Conservation (phyloP, 2,888 invertebrate species). For the Epistrophe grossulariae region DNA sequence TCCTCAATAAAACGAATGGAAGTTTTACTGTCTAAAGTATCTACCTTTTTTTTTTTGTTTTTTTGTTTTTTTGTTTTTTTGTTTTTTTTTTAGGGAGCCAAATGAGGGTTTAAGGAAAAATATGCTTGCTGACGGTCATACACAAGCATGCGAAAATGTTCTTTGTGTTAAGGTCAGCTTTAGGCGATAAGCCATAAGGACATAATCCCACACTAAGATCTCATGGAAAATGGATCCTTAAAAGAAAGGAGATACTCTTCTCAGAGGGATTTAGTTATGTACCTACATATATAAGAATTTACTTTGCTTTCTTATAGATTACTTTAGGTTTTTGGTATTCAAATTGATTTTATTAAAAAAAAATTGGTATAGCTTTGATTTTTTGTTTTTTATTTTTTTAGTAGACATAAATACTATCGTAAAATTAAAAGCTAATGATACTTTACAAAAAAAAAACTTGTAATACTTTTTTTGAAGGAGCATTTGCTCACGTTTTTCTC, state of each 20-base stretch:
- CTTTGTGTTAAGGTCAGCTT: conserved; percentile 36
- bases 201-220: conserved; percentile 51
- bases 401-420: too few species aligned
- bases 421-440: too few species aligned
- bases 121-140: conserved; percentile 22
- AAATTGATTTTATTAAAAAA: too few species aligned
- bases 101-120: conserved; percentile 32
- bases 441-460: too few species aligned
- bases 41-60: background rate
- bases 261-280: background rate
- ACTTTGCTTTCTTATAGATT: background rate
- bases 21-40: conserved; percentile 41
- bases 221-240: conserved; percentile 36
- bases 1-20: conserved; percentile 32
- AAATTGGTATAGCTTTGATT: too few species aligned
- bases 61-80: background rate
- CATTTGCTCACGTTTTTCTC: too few species aligned
- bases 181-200: conserved; percentile 61
- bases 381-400: too few species aligned
- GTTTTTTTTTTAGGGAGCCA: background rate
- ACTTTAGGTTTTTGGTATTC: background rate
- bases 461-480: too few species aligned
- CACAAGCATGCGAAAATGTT: conserved; percentile 20
- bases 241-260: background rate
- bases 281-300: background rate